Percentiles rank a stretch among this genome's conserved stretches.
Conservation (phyloP, 2,888 invertebrate species). For the Eristalis tenax region DNA sequence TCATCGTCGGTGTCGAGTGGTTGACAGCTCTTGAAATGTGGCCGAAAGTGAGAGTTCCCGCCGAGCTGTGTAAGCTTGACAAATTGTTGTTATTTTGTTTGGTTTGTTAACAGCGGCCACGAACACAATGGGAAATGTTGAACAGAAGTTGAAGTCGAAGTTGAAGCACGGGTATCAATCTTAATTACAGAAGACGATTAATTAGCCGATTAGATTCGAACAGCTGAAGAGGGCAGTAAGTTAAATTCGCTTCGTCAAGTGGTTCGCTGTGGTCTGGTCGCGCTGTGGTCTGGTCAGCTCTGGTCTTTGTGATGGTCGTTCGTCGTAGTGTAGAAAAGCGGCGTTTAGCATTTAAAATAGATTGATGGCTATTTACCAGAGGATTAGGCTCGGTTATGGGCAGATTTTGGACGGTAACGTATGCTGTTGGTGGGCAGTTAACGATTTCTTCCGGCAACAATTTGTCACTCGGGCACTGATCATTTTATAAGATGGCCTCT, state of each 20-base stretch:
- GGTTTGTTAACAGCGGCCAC: neutral
- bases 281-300: too few species aligned
- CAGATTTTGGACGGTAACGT: neutral
- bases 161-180: conserved; percentile 25
- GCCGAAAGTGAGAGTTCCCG: conserved; percentile 41
- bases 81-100: conserved; percentile 13
- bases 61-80: conserved; percentile 18
- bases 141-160: conserved; percentile 4
- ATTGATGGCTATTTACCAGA: neutral
- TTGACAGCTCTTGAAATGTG: neutral
- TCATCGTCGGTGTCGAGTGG: neutral
- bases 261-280: neutral
- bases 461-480: neutral
- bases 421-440: neutral
- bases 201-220: conserved; percentile 14
- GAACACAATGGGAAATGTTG: conserved; percentile 12
- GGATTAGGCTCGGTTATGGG: neutral
- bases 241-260: conserved; percentile 4
- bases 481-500: neutral
- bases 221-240: conserved; percentile 19
- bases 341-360: conserved; percentile 6
- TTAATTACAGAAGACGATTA: conserved; percentile 24
- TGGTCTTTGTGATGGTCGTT: too few species aligned
- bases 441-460: conserved; percentile 1
- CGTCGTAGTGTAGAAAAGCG: neutral